Evolutionary conservation across 2,113 vertebrate species (phyloP), one percentile per base, ranked within the genome.

Genomic region (Romanogobio albipinnatus): DNA sequence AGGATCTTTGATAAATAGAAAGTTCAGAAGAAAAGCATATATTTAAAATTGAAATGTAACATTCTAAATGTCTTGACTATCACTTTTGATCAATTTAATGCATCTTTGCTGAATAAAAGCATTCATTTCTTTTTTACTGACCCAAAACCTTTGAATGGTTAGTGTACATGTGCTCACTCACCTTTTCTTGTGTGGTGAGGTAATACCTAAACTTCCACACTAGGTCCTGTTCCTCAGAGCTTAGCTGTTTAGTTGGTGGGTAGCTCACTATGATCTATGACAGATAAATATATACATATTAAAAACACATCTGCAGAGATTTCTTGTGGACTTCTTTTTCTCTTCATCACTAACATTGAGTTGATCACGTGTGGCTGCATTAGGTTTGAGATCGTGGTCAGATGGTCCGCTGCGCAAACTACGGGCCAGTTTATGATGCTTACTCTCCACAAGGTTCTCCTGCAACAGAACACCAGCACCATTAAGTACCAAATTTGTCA

Each of bases 181-280:
- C 98, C 95, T 99, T 99, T 89, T 99, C 98, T 90, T 99, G 98
- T 82, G 96, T 97, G 81, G 98, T 99, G 89, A 99, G 96, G 90
- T 99, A 99, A 62, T 98, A 97, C 91, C 98, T 94, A 94, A 99
- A 99, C 91, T 99, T 99, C 98, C 98, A 99, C 89, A 99, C 98
- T 87, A 99, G 94, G 91, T 99, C 98, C 90, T 99, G 97, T 56
- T 99, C 98, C 91, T 99, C 98, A 0, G 98, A 99, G 0, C 96
- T 98, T 90, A 99, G 95, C 89, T 96, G 97, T 87, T 99, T 99
- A 87, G 98, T 99, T 0, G 98, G 97, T 61, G 98, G 98, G 85
- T 99, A 99, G 88, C 97, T 98, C 90, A 99, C 96, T 64, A 99
- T 99, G 90, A 98, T 98, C 98, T 99, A 91, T 45, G 88, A 87